Evolutionary conservation across 2,113 vertebrate species (phyloP).

Genomic region (Hylia prasina): DNA sequence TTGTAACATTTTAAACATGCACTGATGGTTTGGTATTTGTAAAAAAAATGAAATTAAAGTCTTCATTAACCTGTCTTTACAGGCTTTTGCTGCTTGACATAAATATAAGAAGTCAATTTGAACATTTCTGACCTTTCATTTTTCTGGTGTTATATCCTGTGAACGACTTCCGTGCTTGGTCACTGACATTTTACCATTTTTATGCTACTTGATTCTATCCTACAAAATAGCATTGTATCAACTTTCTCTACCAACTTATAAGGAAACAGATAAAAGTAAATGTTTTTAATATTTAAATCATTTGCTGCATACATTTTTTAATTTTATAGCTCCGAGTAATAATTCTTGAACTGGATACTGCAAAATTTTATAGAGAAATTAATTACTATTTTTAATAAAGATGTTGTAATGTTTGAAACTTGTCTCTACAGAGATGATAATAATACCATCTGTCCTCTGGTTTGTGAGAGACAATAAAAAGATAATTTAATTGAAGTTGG

Average conservation of each 20-base stretch:
- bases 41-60: neutral
- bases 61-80: neutral
- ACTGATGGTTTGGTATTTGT: neutral
- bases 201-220: neutral
- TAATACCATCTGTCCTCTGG: neutral
- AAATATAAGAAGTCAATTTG: neutral
- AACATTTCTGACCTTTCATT: neutral
- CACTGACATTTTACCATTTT: neutral
- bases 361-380: neutral
- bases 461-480: conserved; percentile 26
- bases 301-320: neutral
- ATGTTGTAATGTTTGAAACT: neutral
- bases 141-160: neutral
- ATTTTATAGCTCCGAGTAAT: neutral
- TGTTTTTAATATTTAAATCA: neutral
- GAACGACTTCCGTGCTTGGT: accelerated
- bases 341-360: neutral
- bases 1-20: neutral
- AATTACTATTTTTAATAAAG: conserved; percentile 7
- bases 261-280: neutral
- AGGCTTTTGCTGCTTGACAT: neutral
- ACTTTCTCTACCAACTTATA: neutral
- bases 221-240: neutral
- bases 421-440: neutral
- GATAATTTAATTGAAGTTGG: conserved; percentile 20